These are phyloP conservation scores for Pasiphila rectangulata DNA, from an alignment of 2,888 invertebrate genomes.

Conservation along the genomic window DNA sequence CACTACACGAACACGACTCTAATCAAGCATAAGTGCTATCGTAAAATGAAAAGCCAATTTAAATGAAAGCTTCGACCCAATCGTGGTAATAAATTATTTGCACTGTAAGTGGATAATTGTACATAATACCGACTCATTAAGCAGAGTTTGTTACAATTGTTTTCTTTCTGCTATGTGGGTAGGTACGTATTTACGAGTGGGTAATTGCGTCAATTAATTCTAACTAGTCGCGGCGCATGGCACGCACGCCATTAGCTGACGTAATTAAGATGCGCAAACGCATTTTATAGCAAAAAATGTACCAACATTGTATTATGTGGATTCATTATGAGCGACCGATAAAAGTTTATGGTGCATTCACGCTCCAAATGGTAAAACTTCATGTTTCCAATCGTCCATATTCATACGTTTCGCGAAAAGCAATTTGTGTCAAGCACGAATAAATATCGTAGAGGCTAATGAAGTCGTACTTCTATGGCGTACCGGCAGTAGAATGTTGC, in stretches of 20 bases:
- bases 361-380: slow-evolving; percentile 48
- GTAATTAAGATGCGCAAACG: slow-evolving; percentile 66
- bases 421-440: slow-evolving; percentile 31
- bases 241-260: slow-evolving; percentile 53
- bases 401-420: slow-evolving; percentile 20
- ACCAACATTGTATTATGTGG: slow-evolving; percentile 49
- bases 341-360: slow-evolving; percentile 53
- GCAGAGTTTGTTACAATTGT: slow-evolving; percentile 61
- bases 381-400: slow-evolving; percentile 21
- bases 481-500: too few relatives aligned
- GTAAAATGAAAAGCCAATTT: slow-evolving; percentile 40
- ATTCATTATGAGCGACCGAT: slow-evolving; percentile 52
- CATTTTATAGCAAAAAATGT: slow-evolving; percentile 58
- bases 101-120: slow-evolving; percentile 58
- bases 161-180: slow-evolving; percentile 62
- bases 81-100: slow-evolving; percentile 49
- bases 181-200: slow-evolving; percentile 56
- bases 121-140: slow-evolving; percentile 61
- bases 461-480: too few relatives aligned
- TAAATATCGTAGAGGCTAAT: slow-evolving; percentile 34
- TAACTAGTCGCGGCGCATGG: slow-evolving; percentile 61
- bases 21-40: too few relatives aligned
- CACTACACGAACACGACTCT: too few relatives aligned
- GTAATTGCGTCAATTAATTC: slow-evolving; percentile 76
- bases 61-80: slow-evolving; percentile 44